Percentiles rank a stretch among this genome's conserved stretches.
Conservation (phyloP, 2,797 vertebrate genomes). For the Miichthys miiuy region DNA sequence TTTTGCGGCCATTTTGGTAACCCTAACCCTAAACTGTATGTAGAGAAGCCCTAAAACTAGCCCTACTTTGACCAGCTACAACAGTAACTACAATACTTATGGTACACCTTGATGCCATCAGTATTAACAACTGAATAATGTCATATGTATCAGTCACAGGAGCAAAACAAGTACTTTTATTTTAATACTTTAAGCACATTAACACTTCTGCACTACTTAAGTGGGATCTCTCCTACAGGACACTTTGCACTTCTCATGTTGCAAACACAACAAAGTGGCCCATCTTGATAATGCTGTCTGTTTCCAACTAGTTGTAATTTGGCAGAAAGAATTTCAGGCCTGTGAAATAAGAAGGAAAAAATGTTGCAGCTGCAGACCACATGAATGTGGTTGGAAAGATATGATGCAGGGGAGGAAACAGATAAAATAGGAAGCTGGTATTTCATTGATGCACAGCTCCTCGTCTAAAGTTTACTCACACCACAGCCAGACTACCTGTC, state of each 20-base stretch:
- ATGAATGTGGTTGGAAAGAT: conserved; percentile 11
- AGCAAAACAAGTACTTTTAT: background rate
- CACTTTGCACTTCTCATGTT: background rate
- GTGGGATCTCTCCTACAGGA: background rate
- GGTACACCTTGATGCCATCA: background rate
- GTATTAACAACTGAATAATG: background rate
- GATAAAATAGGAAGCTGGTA: conserved; percentile 11
- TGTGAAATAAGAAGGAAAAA: background rate
- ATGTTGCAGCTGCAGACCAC: conserved; percentile 6
- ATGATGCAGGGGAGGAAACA: conserved; percentile 6
- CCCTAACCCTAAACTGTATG: background rate
- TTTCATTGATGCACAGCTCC: background rate
- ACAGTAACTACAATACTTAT: background rate
- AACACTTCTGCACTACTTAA: background rate
- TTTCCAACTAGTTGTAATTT: background rate
- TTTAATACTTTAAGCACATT: background rate
- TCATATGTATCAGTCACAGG: background rate
- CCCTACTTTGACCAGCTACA: background rate
- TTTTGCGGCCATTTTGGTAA: too few relatives aligned
- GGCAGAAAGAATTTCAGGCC: background rate
- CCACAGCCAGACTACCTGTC: background rate
- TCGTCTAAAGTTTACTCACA: background rate
- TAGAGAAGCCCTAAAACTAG: background rate
- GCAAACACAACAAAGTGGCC: background rate
- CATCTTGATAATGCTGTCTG: background rate